These are phyloP conservation scores for Stichodactyla helianthus DNA, from an alignment of 64 coral and sea anemone species.

Conservation along the genomic window DNA sequence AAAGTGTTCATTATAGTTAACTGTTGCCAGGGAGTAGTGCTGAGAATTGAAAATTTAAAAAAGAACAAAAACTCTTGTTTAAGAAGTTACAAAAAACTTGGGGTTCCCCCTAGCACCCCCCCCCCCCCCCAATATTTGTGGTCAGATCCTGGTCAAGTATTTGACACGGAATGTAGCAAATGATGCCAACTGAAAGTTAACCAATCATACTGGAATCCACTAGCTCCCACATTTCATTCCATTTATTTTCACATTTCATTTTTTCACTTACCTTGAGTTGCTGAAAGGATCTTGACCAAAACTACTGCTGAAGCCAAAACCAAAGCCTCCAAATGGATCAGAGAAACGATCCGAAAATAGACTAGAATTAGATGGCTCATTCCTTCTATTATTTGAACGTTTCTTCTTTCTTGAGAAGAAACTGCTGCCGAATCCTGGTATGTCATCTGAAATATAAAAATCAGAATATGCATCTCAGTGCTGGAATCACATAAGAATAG, in stretches of 20 bases:
- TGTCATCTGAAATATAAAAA: not conserved
- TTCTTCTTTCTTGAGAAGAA: conserved; percentile 19
- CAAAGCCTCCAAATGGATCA: conserved; percentile 34
- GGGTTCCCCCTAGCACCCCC: too few relatives aligned
- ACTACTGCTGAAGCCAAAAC: conserved; percentile 45
- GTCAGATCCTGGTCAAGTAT: too few relatives aligned
- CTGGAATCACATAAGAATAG: too few relatives aligned
- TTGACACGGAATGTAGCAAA: too few relatives aligned
- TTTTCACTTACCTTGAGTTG: not conserved
- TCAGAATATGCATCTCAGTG: not conserved
- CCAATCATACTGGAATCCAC: too few relatives aligned
- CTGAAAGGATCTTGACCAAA: conserved; percentile 54
- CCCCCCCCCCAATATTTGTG: too few relatives aligned
- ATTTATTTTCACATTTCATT: not conserved
- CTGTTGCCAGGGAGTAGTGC: too few relatives aligned
- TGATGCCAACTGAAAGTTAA: too few relatives aligned
- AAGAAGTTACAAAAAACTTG: too few relatives aligned
- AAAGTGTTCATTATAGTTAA: too few relatives aligned
- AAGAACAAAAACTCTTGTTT: too few relatives aligned
- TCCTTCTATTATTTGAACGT: not conserved
- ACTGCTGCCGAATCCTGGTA: not conserved
- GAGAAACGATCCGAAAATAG: not conserved
- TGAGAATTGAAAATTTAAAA: too few relatives aligned
- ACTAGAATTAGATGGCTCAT: not conserved
- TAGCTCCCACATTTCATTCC: not conserved